Percentiles rank a stretch among this genome's conserved stretches.
These are phyloP conservation scores for Crotalus horridus DNA, from an alignment of 2,113 vertebrate species.

Conservation along the genomic window DNA sequence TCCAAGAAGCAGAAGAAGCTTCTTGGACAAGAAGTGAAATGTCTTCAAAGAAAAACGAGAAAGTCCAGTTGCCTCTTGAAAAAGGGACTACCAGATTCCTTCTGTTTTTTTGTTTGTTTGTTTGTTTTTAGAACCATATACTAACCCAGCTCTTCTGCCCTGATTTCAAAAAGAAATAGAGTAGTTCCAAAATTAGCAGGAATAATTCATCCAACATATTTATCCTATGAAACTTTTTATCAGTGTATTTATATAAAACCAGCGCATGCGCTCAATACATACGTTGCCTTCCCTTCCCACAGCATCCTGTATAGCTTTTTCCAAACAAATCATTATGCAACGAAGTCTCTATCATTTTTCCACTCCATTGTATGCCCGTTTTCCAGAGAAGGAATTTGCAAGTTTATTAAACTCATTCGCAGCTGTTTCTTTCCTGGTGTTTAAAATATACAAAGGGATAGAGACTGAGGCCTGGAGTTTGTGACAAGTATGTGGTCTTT, in stretches of 20 bases:
- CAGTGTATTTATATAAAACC: neutral
- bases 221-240: neutral
- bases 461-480: conserved; percentile 23
- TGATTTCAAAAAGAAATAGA: neutral
- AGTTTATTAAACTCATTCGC: conserved; percentile 45
- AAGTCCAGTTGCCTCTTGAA: no score
- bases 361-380: conserved; percentile 23
- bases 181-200: neutral
- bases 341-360: conserved; percentile 10
- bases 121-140: neutral
- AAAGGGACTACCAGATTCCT: neutral
- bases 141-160: neutral
- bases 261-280: neutral
- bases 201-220: neutral
- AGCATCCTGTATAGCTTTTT: conserved; percentile 14
- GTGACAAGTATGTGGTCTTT: conserved; percentile 3
- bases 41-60: no score
- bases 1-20: no score
- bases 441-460: conserved; percentile 39
- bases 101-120: neutral
- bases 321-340: neutral
- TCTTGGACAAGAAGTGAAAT: no score
- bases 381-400: conserved; percentile 28
- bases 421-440: conserved; percentile 52
- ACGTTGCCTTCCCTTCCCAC: neutral